Base-by-base conservation (phyloP, 2,888 invertebrate genomes). In the Amiota minor region DNA sequence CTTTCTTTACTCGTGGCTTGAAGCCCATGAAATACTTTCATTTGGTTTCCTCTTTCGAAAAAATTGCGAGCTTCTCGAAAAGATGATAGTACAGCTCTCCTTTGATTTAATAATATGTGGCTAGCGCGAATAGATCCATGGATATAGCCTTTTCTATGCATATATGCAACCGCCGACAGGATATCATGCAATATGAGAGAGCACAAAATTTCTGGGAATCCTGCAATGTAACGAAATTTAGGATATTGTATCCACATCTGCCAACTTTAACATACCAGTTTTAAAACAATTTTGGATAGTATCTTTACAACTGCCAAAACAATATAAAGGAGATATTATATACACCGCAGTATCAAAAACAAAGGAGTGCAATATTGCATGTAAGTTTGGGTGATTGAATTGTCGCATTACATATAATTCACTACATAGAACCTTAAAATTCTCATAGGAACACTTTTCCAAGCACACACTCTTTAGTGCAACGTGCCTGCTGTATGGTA, bases 41-140 rank as follows among this genome's bases (percentile, higher is more conserved):
- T 92, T 86, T 94, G 92, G 80, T 92, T 92, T 1, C 96, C 97
- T 82, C 94, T 93, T 76, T 92, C 91, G 78, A 95, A 91, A 80
- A 95, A 92, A 73, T 93, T 93, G 75, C 94, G 95, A 4, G 95
- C 94, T 86, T 95, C 95, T 14, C 96, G 92, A 71, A 97, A 92
- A 1, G 97, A 97, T 0, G 95, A 92, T 78, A 98, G 88, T 47
- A 94, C 93, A 1, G 95, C 95, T 76, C 91, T 91, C 0, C 91
- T 91, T 0, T 93, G 92, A 72, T 94, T 94, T 18, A 98, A 90
- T 47, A 97, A 90, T 67, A 98, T 94, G 85, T 97, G 97, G 89
- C 95, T 95, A 3, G 95, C 96, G 79, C 95, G 92, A 68, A 98
- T 92, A 75, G 95, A 94, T 85, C 97, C 94, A 89, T 97, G 97